These are phyloP conservation scores for Schizopygopsis malacanthus DNA, from an alignment of 2,797 vertebrate species.

Conservation along the genomic window DNA sequence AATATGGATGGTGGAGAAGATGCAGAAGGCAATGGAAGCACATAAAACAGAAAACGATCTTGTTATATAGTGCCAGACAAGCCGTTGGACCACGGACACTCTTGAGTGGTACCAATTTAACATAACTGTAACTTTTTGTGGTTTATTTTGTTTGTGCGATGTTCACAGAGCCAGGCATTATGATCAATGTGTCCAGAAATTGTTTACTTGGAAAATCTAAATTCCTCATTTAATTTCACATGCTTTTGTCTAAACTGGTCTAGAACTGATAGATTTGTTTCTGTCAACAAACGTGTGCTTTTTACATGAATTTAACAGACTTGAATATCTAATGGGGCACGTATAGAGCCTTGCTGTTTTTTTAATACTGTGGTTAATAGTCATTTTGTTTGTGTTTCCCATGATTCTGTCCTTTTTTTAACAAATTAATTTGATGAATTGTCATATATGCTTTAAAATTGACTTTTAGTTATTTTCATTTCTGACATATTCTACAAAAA, in stretches of 20 bases:
- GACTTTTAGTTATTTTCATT: background rate
- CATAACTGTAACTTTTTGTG: background rate
- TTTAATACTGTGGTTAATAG: background rate
- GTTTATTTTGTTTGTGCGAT: background rate
- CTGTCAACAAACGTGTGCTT: background rate
- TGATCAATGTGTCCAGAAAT: slow-evolving; percentile 23
- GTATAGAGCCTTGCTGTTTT: background rate
- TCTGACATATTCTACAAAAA: background rate
- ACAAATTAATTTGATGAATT: background rate
- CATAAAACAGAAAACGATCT: slow-evolving; percentile 81
- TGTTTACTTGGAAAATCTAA: slow-evolving; percentile 7
- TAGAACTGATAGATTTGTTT: background rate
- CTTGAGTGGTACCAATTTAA: background rate
- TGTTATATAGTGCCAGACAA: background rate
- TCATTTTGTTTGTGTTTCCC: background rate
- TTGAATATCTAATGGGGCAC: background rate
- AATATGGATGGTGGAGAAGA: slow-evolving; percentile 93
- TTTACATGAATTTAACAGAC: slow-evolving; percentile 1
- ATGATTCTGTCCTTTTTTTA: background rate
- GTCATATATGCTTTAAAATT: slow-evolving; percentile 9
- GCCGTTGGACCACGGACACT: slow-evolving; percentile 22
- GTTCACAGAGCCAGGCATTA: background rate
- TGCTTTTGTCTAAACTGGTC: background rate
- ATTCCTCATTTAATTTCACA: slow-evolving; percentile 11
- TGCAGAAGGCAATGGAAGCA: slow-evolving; percentile 91